phyloP scores from a whole-genome alignment of 2,888 invertebrate species.

The Cerceris rybyensis region DNA sequence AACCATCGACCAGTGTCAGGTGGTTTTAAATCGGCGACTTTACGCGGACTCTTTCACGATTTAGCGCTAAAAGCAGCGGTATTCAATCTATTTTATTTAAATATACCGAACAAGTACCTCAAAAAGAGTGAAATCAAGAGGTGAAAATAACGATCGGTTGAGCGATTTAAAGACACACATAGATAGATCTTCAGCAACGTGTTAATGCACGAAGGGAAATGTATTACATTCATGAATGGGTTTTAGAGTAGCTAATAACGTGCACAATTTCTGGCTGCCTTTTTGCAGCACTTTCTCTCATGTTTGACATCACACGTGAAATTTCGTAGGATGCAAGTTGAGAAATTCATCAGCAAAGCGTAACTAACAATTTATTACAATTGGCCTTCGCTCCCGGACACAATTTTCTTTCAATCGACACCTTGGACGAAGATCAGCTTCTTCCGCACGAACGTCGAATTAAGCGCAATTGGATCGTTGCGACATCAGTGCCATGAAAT shows the following conservation, averaged over 20 bases:
- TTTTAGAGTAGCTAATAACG: background rate
- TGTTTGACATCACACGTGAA: background rate
- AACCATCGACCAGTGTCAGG: conserved; percentile 25
- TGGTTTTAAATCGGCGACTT: conserved; percentile 22
- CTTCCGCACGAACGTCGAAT: conserved; percentile 55
- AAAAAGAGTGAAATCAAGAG: too few species aligned
- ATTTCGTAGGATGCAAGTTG: too few species aligned
- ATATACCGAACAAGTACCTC: too few species aligned
- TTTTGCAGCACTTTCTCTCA: background rate
- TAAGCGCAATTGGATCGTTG: conserved; percentile 64
- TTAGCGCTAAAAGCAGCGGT: background rate
- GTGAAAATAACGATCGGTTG: too few species aligned
- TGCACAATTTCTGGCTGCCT: background rate
- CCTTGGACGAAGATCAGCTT: conserved; percentile 30
- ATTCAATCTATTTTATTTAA: too few species aligned
- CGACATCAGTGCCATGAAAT: conserved; percentile 40
- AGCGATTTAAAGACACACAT: too few species aligned
- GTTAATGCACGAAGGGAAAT: background rate
- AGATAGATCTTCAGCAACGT: too few species aligned
- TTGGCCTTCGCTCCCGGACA: conserved; percentile 26
- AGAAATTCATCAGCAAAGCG: background rate
- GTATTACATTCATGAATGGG: background rate
- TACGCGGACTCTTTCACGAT: conserved; percentile 9
- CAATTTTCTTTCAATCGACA: conserved; percentile 37
- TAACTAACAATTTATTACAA: conserved; percentile 24